Conservation (phyloP, 2,888 invertebrate genomes). For the Microctonus hyperodae region DNA sequence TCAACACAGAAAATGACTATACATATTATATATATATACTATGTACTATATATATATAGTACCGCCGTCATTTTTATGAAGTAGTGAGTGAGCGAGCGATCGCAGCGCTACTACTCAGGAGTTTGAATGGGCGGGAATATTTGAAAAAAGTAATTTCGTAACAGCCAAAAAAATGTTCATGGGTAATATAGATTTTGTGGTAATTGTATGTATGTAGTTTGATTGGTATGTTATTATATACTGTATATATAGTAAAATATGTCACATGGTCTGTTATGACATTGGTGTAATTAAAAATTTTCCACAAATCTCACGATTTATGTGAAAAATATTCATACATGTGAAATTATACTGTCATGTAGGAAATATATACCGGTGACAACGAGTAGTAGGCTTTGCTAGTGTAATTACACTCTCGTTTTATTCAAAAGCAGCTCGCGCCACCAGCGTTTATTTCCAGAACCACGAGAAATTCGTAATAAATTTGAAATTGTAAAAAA, state of each 20-base stretch:
- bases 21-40: too few species aligned
- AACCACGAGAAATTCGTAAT: not conserved
- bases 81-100: too few species aligned
- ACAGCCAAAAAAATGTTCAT: too few species aligned
- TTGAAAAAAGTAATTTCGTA: too few species aligned
- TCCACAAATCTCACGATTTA: not conserved
- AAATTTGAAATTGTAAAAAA: too few species aligned
- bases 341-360: not conserved
- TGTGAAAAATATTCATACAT: too few species aligned
- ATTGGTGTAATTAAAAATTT: not conserved
- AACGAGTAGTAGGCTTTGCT: constrained; percentile 17
- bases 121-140: too few species aligned
- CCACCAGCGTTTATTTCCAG: not conserved
- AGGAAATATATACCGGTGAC: not conserved
- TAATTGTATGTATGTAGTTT: not conserved
- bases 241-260: not conserved
- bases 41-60: too few species aligned
- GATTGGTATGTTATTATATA: not conserved
- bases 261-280: not conserved
- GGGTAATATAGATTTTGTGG: too few species aligned
- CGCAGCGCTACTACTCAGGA: too few species aligned
- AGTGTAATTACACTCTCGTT: not conserved
- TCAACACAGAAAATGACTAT: too few species aligned
- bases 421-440: not conserved
- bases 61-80: too few species aligned